Base-by-base conservation (phyloP, 1,140 invertebrate species). In the Parasteatoda tepidariorum region DNA sequence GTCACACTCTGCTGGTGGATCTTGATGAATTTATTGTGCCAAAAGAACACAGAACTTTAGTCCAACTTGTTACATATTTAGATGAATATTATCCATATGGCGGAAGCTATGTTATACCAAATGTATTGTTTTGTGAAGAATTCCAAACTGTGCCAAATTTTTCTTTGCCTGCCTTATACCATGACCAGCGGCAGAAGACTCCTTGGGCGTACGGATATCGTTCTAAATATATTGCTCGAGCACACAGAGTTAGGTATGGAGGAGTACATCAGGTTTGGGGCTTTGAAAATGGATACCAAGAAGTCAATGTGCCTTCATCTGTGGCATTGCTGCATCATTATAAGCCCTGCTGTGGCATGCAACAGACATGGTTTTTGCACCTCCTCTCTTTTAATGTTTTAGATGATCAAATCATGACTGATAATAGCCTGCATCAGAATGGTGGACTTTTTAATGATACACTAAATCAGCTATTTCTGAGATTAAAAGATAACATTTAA, bases 11-110 rank as follows among this genome's bases (percentile, higher is more conserved):
- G 9, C 62, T 74, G 22, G 70, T 74, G 2, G 81, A 83, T 66
- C 61, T 83, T 13, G 81, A 83, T 83, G 81, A 83, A 74, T 74
- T 66, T 55, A 66, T 83, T 74, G 81, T 74, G 11, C 81, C 81
- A 64, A 64, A 73, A 38, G 1, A 31, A 9, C 81, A 83, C 28
- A 5, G 11, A 4, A 57, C 41, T 66, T 48, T 83, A 26, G 24
- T 34, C 31, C 6, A 28, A 28, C 55, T 83, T 34, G 5, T 83
- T 31, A 24, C 7, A 1, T 74, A 66, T 74, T 66, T 83, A 55
- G 81, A 83, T 26, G 6, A 66, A 3, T 26, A 33, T 11, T 30
- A 83, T 38, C 38, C 31, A 34, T 33, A 73, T 74, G 81, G 68
- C 7, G 81, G 59, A n/a, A 83, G 81, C 28, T 83, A 33, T 54